Evolutionary conservation across 2,888 invertebrate genomes (phyloP).

Genomic region (Tenthredo notha): DNA sequence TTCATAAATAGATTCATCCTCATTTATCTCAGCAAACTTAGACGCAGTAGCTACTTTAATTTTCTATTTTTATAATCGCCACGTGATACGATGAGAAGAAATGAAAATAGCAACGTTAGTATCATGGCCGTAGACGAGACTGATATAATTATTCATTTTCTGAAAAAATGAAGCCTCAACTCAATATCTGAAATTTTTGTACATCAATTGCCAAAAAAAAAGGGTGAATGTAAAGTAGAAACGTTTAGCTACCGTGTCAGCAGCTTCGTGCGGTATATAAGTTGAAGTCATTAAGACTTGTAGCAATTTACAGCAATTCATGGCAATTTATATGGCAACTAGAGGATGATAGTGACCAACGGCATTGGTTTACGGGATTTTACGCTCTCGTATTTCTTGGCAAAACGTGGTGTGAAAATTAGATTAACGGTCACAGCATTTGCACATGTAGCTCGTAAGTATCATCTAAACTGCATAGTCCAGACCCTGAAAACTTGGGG

Average conservation of each 20-base stretch:
- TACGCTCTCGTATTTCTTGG: constrained; percentile 48
- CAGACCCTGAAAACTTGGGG: background rate
- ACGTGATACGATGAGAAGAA: background rate
- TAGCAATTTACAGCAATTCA: constrained; percentile 51
- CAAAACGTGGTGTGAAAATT: constrained; percentile 45
- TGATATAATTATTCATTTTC: background rate
- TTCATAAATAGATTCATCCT: background rate
- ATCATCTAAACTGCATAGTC: background rate
- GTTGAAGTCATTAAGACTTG: constrained; percentile 49
- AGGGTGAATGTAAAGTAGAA: background rate
- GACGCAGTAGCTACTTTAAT: background rate
- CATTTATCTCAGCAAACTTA: background rate
- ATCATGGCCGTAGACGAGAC: background rate
- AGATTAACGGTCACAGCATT: constrained; percentile 41
- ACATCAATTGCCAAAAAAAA: background rate
- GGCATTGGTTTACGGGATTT: constrained; percentile 35
- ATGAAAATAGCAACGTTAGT: background rate
- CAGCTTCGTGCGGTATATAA: background rate
- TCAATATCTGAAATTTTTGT: background rate
- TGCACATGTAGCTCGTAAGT: constrained; percentile 37
- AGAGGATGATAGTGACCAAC: constrained; percentile 35
- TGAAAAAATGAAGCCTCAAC: background rate
- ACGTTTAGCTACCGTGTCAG: background rate
- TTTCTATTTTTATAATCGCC: background rate
- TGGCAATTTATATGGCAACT: constrained; percentile 37